Evolutionary conservation across 2,797 vertebrate genomes (phyloP).

Genomic region (Argyrosomus regius): DNA sequence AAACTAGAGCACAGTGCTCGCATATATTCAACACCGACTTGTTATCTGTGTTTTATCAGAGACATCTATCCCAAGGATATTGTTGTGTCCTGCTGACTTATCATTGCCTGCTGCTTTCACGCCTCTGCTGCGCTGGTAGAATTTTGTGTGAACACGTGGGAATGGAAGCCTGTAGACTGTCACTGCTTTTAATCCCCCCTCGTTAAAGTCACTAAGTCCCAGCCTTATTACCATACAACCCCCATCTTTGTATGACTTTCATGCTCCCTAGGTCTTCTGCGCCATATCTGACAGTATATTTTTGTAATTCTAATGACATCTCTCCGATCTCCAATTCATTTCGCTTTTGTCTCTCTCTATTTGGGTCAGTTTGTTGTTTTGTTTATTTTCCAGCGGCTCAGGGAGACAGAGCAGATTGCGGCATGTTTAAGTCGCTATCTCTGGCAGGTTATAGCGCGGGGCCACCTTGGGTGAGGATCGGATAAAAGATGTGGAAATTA

Average conservation of each 20-base stretch:
- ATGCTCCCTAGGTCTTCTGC: slow-evolving; percentile 53
- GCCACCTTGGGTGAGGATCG: slow-evolving; percentile 67
- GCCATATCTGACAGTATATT: slow-evolving; percentile 66
- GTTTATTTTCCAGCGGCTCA: slow-evolving; percentile 65
- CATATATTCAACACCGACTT: slow-evolving; percentile 23
- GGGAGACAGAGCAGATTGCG: slow-evolving; percentile 63
- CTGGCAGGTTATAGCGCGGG: slow-evolving; percentile 55
- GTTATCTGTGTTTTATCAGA: slow-evolving; percentile 63
- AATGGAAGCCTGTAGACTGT: slow-evolving; percentile 65
- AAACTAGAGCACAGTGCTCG: slow-evolving; percentile 5
- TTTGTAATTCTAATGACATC: slow-evolving; percentile 76
- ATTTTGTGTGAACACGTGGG: slow-evolving; percentile 42
- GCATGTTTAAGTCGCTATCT: slow-evolving; percentile 67
- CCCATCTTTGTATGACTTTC: slow-evolving; percentile 61
- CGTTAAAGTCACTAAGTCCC: slow-evolving; percentile 60
- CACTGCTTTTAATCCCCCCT: slow-evolving; percentile 73
- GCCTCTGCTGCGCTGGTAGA: slow-evolving; percentile 42
- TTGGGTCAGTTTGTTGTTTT: slow-evolving; percentile 74
- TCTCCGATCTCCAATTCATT: slow-evolving; percentile 70
- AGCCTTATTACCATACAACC: slow-evolving; percentile 70
- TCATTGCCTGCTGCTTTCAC: slow-evolving; percentile 36
- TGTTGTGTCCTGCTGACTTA: slow-evolving; percentile 63
- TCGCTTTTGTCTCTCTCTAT: slow-evolving; percentile 72
- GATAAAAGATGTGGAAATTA: slow-evolving; percentile 73
- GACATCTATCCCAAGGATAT: slow-evolving; percentile 62